Evolutionary conservation across 1,140 invertebrate genomes (phyloP).

Genomic region (Chionoecetes opilio): DNA sequence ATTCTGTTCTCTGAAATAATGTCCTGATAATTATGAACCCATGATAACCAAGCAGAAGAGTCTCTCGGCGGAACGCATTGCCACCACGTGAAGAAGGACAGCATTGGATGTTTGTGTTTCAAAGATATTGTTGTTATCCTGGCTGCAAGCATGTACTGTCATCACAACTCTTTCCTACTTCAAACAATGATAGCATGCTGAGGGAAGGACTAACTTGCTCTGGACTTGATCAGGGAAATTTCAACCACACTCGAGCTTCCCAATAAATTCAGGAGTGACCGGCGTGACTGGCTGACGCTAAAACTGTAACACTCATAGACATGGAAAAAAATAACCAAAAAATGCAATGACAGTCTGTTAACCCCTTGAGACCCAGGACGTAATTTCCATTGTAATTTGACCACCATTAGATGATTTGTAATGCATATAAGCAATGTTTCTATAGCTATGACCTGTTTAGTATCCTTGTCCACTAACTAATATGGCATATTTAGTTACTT

Average conservation of each 20-base stretch:
- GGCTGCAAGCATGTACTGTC: constrained; percentile 62
- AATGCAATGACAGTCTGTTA: too few relatives aligned
- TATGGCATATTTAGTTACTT: too few relatives aligned
- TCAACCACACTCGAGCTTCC: constrained; percentile 58
- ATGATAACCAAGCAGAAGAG: neutral
- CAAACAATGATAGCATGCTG: constrained; percentile 74
- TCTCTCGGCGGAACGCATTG: neutral
- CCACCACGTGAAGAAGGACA: constrained; percentile 35
- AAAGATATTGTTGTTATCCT: constrained; percentile 58
- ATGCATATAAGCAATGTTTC: too few relatives aligned
- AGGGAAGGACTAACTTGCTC: constrained; percentile 77
- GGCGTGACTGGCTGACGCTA: neutral
- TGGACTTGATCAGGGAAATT: constrained; percentile 68
- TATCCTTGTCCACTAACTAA: too few relatives aligned
- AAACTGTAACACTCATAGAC: neutral
- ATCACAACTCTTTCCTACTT: constrained; percentile 53
- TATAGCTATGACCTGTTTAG: too few relatives aligned
- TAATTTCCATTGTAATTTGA: too few relatives aligned
- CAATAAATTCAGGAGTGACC: neutral
- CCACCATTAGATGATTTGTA: too few relatives aligned
- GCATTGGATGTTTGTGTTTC: constrained; percentile 64
- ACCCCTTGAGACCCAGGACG: too few relatives aligned
- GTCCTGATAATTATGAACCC: neutral
- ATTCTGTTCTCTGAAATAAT: neutral
- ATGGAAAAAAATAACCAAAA: neutral